Base-by-base conservation (phyloP, 1,140 invertebrate genomes). In the Drusus annulatus region DNA sequence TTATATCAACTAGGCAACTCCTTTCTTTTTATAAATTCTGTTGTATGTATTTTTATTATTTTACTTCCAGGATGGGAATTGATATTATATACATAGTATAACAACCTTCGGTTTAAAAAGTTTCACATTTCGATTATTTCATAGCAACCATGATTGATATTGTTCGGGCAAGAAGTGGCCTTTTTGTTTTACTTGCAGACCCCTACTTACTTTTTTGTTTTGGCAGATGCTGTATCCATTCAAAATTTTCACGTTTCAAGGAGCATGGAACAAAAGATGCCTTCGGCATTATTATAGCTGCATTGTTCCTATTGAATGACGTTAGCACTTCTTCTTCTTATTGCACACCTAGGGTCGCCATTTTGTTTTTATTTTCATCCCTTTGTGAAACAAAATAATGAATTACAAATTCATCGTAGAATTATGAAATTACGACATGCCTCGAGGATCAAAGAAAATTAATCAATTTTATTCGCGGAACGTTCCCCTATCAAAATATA, bases 281-380 rank as follows among this genome's bases (percentile, higher is more conserved):
- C 56, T 28, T 65, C 76, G 31, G 17, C 19, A 65, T 31, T 77
- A 21, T 63, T 36, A 45, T 45, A 45, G 60, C 21, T 77, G 60
- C 76, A 77, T 77, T 77, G 76, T 77, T 77, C 76, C 1, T 63
- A 45, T 45, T 45, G 36, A 19, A 65, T 77, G 76, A 77, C 60
- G 76, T 65, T 63, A 65, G 76, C 76, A 77, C 36, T 77, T 63
- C 36, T 45, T 45, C 36, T 45, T 45, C 2, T 77, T 36, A 65
- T 15, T 65, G 7, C 56, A 19, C 56, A 60, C 15, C 56, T 23
- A 60, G 3, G 7, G 56, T 23, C 17, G 56, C 56, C 56, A 60
- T 60, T 19, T 19, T 60, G 23, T 23, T 60, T 60, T 60, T 60
- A 23, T 60, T 23, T 21, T 23, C 17, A 17, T 60, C 7, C 23